Percentiles rank a stretch among this genome's conserved stretches.
These are phyloP conservation scores for Lasioglossum albipes DNA, from an alignment of 1,140 invertebrate genomes.

Conservation along the genomic window DNA sequence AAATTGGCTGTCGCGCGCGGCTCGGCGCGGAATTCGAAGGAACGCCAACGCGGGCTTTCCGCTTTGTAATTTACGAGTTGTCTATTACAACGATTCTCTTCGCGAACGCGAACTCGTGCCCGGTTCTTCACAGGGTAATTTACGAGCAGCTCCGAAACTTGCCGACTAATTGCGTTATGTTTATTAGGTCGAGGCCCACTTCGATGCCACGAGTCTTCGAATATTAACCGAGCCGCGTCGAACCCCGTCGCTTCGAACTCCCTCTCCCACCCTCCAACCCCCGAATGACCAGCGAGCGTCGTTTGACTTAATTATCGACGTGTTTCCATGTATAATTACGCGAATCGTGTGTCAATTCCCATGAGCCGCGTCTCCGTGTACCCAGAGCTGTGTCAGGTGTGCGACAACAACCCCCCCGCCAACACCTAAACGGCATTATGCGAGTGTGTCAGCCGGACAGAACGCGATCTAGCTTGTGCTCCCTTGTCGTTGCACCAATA, in stretches of 20 bases:
- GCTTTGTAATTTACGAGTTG: background rate
- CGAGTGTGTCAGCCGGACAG: conserved; percentile 32
- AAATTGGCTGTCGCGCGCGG: background rate
- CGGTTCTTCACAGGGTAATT: background rate
- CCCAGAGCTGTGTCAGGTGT: background rate
- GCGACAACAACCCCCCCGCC: background rate
- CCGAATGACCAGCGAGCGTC: background rate
- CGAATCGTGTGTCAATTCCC: conserved; percentile 54
- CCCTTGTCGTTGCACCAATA: conserved; percentile 42
- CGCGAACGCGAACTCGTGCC: background rate
- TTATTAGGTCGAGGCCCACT: background rate
- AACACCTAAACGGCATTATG: conserved; percentile 36
- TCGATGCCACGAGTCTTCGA: background rate
- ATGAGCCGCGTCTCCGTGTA: background rate
- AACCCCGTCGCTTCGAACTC: background rate
- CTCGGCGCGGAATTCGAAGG: background rate
- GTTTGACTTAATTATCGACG: conserved; percentile 56
- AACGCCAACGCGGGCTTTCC: background rate
- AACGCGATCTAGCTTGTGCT: conserved; percentile 13
- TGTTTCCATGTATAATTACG: conserved; percentile 30
- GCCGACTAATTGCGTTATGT: background rate
- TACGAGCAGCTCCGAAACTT: background rate
- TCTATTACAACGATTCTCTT: background rate
- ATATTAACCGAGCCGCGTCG: background rate
- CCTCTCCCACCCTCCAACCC: too few relatives aligned